Evolutionary conservation across 2,113 vertebrate genomes (phyloP).

Genomic region (Petromus typicus): DNA sequence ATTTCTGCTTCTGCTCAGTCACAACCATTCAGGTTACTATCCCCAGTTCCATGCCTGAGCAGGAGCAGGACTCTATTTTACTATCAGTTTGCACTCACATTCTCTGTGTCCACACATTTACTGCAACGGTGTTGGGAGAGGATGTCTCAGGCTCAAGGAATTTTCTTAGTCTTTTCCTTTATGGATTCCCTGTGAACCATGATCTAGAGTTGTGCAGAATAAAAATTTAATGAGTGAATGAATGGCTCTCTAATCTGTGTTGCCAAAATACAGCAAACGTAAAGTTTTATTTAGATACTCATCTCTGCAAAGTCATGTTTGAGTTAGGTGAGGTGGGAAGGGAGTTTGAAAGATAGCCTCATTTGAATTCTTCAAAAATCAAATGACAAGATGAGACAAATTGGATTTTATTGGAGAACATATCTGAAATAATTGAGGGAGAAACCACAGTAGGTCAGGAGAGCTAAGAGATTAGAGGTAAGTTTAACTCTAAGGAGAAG

Average conservation of each 20-base stretch:
- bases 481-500: neutral
- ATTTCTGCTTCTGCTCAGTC: neutral
- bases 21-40: neutral
- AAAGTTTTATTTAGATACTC: neutral
- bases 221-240: neutral
- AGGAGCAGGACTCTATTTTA: neutral
- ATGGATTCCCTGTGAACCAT: neutral
- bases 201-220: neutral
- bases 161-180: neutral
- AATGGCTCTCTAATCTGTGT: neutral
- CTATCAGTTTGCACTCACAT: neutral
- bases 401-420: neutral
- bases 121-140: neutral
- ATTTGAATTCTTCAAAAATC: neutral
- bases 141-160: neutral
- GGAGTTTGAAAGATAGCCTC: neutral
- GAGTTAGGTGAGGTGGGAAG: neutral
- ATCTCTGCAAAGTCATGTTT: neutral
- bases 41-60: neutral
- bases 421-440: neutral
- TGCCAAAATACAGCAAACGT: neutral
- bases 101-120: neutral
- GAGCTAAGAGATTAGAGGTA: neutral
- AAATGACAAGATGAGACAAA: constrained; percentile 1
- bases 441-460: neutral